Evolutionary conservation across 2,888 invertebrate species (phyloP).

Genomic region (Pseudococcus jackbeardsleyi): DNA sequence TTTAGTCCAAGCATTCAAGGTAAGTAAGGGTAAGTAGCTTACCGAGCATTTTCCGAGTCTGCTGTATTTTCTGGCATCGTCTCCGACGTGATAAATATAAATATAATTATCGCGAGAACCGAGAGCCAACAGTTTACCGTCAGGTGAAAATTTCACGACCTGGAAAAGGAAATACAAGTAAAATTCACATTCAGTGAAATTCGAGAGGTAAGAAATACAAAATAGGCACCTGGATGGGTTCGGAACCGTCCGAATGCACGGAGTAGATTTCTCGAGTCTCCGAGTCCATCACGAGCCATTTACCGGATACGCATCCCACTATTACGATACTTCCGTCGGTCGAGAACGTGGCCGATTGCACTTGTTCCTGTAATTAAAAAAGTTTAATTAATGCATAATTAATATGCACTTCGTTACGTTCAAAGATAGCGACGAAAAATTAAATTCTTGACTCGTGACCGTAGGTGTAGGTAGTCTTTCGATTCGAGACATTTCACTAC

Average conservation of each 20-base stretch:
- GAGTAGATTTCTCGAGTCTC: constrained; percentile 81
- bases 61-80: constrained; percentile 81
- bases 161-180: constrained; percentile 71
- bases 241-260: constrained; percentile 79
- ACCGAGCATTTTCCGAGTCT: constrained; percentile 89
- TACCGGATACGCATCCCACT: constrained; percentile 83
- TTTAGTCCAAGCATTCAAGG: too few relatives aligned
- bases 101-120: constrained; percentile 92
- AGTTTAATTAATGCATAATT: too few relatives aligned
- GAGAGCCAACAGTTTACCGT: constrained; percentile 84
- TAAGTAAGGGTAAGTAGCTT: constrained; percentile 71
- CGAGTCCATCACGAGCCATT: constrained; percentile 88
- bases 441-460: too few relatives aligned
- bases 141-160: constrained; percentile 83
- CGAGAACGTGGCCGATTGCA: constrained; percentile 86
- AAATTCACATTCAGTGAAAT: too few relatives aligned
- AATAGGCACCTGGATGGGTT: constrained; percentile 72
- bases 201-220: too few relatives aligned
- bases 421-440: too few relatives aligned
- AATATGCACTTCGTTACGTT: too few relatives aligned
- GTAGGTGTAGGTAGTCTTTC: too few relatives aligned
- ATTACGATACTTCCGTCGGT: constrained; percentile 81
- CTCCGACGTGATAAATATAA: constrained; percentile 88
- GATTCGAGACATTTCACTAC: too few relatives aligned
- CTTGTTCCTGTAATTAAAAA: constrained; percentile 79